A percentile compares a stretch with the other conserved stretches of the same genome.
phyloP scores from a whole-genome alignment of 2,797 vertebrate genomes.

The Hypotaenidia okinawae region DNA sequence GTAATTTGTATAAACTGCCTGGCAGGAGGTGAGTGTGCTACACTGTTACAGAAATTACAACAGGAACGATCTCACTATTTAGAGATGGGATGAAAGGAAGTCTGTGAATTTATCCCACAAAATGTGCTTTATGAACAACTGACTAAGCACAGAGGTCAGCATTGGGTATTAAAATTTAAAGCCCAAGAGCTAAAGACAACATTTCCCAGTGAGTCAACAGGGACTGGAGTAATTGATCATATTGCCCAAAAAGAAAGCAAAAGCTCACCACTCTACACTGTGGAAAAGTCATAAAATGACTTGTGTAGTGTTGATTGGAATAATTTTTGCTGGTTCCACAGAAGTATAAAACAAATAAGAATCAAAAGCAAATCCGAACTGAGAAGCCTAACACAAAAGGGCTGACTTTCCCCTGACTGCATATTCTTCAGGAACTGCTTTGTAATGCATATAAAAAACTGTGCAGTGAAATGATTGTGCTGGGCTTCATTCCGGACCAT shows the following conservation, averaged over 20 bases:
- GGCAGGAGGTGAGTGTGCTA: constrained; percentile 21
- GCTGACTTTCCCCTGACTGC: neutral
- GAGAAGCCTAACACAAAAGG: neutral
- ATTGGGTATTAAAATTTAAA: neutral
- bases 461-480: neutral
- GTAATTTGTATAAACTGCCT: constrained; percentile 63
- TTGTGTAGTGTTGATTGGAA: neutral
- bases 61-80: constrained; percentile 58
- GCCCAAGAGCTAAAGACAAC: neutral
- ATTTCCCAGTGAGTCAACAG: neutral
- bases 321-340: neutral
- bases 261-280: neutral
- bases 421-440: neutral
- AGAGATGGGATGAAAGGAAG: neutral
- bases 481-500: neutral
- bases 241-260: neutral
- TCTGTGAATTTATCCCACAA: neutral
- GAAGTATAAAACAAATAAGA: neutral
- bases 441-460: neutral
- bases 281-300: neutral
- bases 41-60: constrained; percentile 43
- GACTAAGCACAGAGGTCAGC: neutral
- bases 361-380: neutral
- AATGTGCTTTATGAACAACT: neutral
- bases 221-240: neutral